Evolutionary conservation across 2,797 vertebrate genomes (phyloP), one percentile per base, ranked within the genome.

Genomic region (Anableps anableps): DNA sequence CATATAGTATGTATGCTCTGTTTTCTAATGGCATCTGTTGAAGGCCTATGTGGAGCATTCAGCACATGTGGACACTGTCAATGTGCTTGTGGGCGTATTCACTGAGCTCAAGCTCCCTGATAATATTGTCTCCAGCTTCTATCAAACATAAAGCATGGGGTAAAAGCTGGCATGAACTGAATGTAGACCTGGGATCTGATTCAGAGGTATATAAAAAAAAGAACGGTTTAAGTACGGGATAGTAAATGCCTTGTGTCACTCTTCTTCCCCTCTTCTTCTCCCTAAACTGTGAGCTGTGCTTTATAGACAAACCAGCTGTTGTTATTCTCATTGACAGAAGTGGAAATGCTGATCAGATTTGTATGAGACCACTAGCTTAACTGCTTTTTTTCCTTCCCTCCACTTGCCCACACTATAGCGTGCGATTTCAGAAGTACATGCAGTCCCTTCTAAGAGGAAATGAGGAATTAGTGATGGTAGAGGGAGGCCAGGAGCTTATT

Each of bases 401-500:
- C 80, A 76, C 84, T 93, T 94, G 92, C 94, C 95, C 94, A 96
- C 94, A 93, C 93, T 86, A 87, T 92, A 81, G 91, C 87, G 86
- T 92, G 93, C 53, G 76, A 93, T 94, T 93, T 92, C 79, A 88
- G 85, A 85, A 92, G 88, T 92, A 90, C 89, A 93, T 73, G 79
- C 91, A 85, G 86, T 92, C 90, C 90, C 91, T 94, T 94, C 90
- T 87, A 83, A 92, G 93, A 95, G 94, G 94, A 95, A 96, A 95
- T 94, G 89, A 96, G 95, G 94, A 96, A 95, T 96, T 96, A 96
- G 94, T 87, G 88, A 91, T 92, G 92, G 95, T 94, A 94, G 94
- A 94, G 91, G 92, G 94, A 94, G 95, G 93, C 93, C 94, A 93
- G 92, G 86, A 94, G 95, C 91, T 95, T 95, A 92, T 94, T 92